These are phyloP conservation scores for Muntiacus reevesi DNA, from an alignment of 2,113 vertebrate species.

Conservation along the genomic window DNA sequence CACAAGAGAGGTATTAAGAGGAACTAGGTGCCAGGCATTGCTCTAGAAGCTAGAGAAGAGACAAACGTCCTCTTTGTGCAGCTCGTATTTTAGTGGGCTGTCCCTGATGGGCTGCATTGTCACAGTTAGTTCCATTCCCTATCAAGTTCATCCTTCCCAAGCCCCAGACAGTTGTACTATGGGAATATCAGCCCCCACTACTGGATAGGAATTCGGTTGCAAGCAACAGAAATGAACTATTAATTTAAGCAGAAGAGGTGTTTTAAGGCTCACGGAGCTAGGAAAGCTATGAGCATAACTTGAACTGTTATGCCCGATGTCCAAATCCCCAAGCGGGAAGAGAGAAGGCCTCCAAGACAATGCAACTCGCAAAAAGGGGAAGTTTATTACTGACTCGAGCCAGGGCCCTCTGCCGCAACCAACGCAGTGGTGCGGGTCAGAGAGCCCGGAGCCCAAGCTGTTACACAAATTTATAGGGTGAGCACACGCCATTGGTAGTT, in stretches of 20 bases:
- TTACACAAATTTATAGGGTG: no score
- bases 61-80: background rate
- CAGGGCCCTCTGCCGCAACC: no score
- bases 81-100: background rate
- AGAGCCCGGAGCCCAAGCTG: no score
- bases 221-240: background rate
- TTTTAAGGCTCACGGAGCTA: background rate
- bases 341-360: no score
- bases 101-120: background rate
- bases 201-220: background rate
- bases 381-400: no score
- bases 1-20: background rate
- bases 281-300: background rate
- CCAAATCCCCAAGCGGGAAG: no score
- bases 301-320: background rate
- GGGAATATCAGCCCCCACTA: background rate
- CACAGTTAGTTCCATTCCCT: background rate
- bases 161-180: background rate
- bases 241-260: background rate
- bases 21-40: background rate
- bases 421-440: no score
- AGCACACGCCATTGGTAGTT: no score
- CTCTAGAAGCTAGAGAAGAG: background rate
- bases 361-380: no score
- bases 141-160: background rate